Percentiles rank a stretch among this genome's conserved stretches.
Evolutionary conservation across 2,797 vertebrate species (phyloP).

Genomic region (Melanotaenia nigrans): DNA sequence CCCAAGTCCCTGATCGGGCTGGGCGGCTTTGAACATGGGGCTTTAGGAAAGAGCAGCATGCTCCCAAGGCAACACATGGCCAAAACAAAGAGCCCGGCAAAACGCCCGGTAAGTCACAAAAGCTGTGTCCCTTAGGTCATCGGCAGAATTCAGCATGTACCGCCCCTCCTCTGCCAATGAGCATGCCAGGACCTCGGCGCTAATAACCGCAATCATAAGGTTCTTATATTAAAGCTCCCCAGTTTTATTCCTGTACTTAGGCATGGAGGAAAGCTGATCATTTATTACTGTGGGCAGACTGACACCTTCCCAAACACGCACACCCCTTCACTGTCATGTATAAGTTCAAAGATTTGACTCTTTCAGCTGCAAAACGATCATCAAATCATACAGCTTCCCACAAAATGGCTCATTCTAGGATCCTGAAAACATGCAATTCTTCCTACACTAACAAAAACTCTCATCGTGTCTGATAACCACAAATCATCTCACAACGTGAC

Average conservation of each 20-base stretch:
- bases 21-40: slow-evolving; percentile 60
- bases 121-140: slow-evolving; percentile 69
- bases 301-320: not conserved
- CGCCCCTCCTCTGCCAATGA: slow-evolving; percentile 47
- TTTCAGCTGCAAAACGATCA: not conserved
- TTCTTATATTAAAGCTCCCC: slow-evolving; percentile 58
- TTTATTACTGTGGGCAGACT: not conserved
- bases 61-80: slow-evolving; percentile 73
- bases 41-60: slow-evolving; percentile 72
- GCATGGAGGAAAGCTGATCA: not conserved
- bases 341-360: not conserved
- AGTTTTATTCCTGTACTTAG: slow-evolving; percentile 3
- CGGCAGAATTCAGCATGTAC: slow-evolving; percentile 58
- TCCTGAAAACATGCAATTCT: too few relatives aligned
- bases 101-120: slow-evolving; percentile 72
- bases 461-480: too few relatives aligned
- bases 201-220: slow-evolving; percentile 64
- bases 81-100: slow-evolving; percentile 72
- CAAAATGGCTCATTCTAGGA: not conserved
- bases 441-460: too few relatives aligned
- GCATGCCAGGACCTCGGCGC: slow-evolving; percentile 39
- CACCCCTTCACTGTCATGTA: not conserved
- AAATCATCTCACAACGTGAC: too few relatives aligned
- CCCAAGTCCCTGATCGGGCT: slow-evolving; percentile 31
- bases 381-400: not conserved